Evolutionary conservation across 2,888 invertebrate genomes (phyloP), one percentile per base, ranked within the genome.

Genomic region (Dorcus hopei): DNA sequence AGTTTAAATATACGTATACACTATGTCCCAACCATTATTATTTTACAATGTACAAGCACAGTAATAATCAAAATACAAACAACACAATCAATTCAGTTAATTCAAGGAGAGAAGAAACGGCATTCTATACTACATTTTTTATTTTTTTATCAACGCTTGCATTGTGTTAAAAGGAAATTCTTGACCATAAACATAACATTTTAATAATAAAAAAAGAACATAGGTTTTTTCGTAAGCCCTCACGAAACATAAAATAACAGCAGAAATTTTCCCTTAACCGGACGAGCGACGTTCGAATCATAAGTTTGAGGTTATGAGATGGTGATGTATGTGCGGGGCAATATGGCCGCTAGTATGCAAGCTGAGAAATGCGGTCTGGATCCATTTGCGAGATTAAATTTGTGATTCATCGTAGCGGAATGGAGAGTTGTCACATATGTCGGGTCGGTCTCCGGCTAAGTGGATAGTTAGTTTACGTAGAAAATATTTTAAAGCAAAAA

Each of bases 331-430:
- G 75, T 73, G 69, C 65, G 58, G 65, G 67, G 72, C 78, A 78
- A 78, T 78, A 78, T 78, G 78, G 77, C 75, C 67, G 71, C 65
- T 66, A 69, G 64, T 65, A 67, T 67, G 66, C 68, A 63, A 64
- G 67, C 60, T 63, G 70, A 68, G 69, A 67, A 66, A 67, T 68
- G 70, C 67, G 69, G 68, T 68, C 69, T 65, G 70, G 65, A 77
- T 81, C 85, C 85, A 87, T 87, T 87, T 86, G 85, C 80, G 84
- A 86, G 84, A 88, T 88, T 88, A 87, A 85, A 81, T 81, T 83
- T 83, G 82, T 83, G 83, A 84, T 83, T 82, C 84, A 80, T 80
- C 74, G 80, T 78, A 75, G 77, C 70, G 80, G 79, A 79, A 80
- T 79, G 79, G 79, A 79, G 82, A 84, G 77, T 82, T 83, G 83